phyloP scores from a whole-genome alignment of 2,888 invertebrate species.

The Lithophane socia region DNA sequence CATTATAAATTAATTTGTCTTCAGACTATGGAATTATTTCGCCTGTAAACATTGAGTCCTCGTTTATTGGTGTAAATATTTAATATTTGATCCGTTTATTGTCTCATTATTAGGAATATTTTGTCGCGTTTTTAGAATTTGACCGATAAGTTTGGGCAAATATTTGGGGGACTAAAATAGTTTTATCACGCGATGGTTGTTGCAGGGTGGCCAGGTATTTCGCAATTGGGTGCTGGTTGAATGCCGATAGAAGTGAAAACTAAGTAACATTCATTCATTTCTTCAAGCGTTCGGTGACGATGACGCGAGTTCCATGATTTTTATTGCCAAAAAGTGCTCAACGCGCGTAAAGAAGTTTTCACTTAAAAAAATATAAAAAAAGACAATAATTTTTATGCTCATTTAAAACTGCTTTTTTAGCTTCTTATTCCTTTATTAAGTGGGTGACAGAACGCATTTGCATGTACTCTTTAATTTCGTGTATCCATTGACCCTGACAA shows the following conservation, averaged over 20 bases:
- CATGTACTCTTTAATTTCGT: slow-evolving; percentile 26
- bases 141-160: slow-evolving; percentile 48
- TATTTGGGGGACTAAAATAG: slow-evolving; percentile 28
- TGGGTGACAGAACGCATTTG: slow-evolving; percentile 28
- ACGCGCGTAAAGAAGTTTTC: no score
- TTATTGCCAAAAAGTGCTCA: no score
- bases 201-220: neutral
- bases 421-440: neutral
- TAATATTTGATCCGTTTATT: slow-evolving; percentile 80
- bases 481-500: slow-evolving; percentile 12
- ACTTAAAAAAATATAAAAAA: neutral
- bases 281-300: no score
- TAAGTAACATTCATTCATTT: no score
- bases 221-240: no score
- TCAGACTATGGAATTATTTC: slow-evolving; percentile 86
- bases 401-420: neutral
- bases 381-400: neutral
- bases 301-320: no score
- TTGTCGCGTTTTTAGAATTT: slow-evolving; percentile 37
- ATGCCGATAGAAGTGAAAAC: no score
- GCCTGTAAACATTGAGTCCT: slow-evolving; percentile 79
- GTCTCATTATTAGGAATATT: slow-evolving; percentile 57
- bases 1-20: slow-evolving; percentile 85
- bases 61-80: slow-evolving; percentile 85
- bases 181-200: neutral